Evolutionary conservation across 2,888 invertebrate genomes (phyloP).

Genomic region (Sialis fuliginosa): DNA sequence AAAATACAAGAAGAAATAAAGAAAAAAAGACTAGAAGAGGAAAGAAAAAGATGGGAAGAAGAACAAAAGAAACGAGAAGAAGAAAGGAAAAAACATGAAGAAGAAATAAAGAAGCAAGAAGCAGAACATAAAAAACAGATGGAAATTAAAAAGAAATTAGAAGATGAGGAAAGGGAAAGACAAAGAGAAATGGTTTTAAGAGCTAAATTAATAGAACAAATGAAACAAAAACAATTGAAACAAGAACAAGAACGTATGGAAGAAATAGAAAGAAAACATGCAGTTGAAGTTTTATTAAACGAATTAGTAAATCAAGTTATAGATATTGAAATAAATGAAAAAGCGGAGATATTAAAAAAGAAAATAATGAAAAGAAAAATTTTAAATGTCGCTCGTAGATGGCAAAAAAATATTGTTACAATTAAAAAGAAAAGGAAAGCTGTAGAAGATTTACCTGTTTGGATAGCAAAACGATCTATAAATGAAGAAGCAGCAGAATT

Average conservation of each 20-base stretch:
- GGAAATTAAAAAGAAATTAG: constrained; percentile 7
- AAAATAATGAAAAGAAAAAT: constrained; percentile 22
- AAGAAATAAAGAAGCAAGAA: not conserved
- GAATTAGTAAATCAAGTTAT: constrained; percentile 14
- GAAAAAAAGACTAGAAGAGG: constrained; percentile 12
- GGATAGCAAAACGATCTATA: constrained; percentile 27
- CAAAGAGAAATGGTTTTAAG: not conserved
- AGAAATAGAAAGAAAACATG: constrained; percentile 15
- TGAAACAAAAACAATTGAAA: constrained; percentile 6
- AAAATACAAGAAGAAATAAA: constrained; percentile 9
- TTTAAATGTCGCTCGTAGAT: constrained; percentile 25
- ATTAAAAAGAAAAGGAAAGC: constrained; percentile 29
- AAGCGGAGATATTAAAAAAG: constrained; percentile 19
- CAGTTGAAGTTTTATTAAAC: constrained; percentile 19
- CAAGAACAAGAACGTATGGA: constrained; percentile 14
- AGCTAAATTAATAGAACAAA: constrained; percentile 2
- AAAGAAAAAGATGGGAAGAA: constrained; percentile 12
- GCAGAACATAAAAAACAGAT: constrained; percentile 6
- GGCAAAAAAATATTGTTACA: constrained; percentile 24
- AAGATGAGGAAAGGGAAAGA: constrained; percentile 1
- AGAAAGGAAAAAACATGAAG: constrained; percentile 8
- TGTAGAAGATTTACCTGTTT: constrained; percentile 34
- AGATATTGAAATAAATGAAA: constrained; percentile 16
- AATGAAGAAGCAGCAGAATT: constrained; percentile 26
- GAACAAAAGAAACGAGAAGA: constrained; percentile 12